phyloP scores from a whole-genome alignment of 1,140 invertebrate genomes.

The Hyles euphorbiae region DNA sequence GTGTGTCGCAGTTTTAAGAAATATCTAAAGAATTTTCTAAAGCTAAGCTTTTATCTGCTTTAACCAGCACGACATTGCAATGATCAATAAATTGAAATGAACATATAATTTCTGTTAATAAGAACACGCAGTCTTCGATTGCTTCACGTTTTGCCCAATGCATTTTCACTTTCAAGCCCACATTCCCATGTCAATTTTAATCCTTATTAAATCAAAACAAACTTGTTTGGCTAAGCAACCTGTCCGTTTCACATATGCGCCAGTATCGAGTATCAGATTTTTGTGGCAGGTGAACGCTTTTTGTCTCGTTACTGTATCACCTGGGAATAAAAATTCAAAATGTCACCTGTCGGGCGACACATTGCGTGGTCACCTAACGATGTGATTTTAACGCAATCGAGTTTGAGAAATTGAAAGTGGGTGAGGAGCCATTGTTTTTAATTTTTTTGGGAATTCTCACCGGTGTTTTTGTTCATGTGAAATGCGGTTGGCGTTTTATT shows the following conservation, averaged over 20 bases:
- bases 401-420: slow-evolving; percentile 1
- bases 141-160: no score
- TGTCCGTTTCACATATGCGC: slow-evolving; percentile 25
- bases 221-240: slow-evolving; percentile 16
- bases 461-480: not conserved
- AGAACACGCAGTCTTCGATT: no score
- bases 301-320: slow-evolving; percentile 27
- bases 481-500: no score
- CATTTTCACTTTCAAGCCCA: no score
- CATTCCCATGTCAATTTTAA: not conserved
- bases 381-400: not conserved
- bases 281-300: slow-evolving; percentile 30
- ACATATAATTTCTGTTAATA: no score
- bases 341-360: slow-evolving; percentile 28
- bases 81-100: no score
- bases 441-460: no score
- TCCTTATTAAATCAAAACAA: slow-evolving; percentile 7
- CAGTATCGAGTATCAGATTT: slow-evolving; percentile 26
- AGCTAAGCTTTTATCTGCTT: no score
- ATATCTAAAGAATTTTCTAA: no score
- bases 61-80: no score
- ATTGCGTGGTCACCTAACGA: slow-evolving; percentile 12
- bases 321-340: slow-evolving; percentile 25
- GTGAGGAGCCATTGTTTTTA: no score
- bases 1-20: no score